Evolutionary conservation across 2,113 vertebrate species (phyloP), one percentile per base, ranked within the genome.

Genomic region (Embiotoca jacksoni): DNA sequence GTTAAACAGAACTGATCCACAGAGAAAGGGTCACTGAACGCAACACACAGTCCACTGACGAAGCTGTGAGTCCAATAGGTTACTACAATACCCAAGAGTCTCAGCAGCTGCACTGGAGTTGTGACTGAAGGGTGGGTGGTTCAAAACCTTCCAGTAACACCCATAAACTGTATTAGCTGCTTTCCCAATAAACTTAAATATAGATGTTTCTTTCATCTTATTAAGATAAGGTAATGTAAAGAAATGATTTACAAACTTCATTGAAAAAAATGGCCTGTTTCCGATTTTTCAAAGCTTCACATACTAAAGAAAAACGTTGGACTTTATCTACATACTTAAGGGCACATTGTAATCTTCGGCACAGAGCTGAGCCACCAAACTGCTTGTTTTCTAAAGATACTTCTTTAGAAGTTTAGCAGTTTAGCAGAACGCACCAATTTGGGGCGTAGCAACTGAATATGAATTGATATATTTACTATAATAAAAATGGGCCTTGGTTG

Each of bases 281-380:
- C 35, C 4, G 9, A 44, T 0, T 0, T 16, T 31, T 2, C 6
- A 35, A n/a, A 0, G 0, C 1, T 65, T 23, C 16, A 5, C 9
- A 6, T 0, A 4, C 1, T 2, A 52, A 36, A 39, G 2, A 9
- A 5, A 56, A 0, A 7, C 0, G 4, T 5, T 2, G 30, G 1
- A 15, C 10, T 0, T n/a, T 32, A 14, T 16, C 0, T 3, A 1
- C 3, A 1, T 35, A 1, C 8, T 0, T 6, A 8, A 6, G 1
- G 3, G 1, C 4, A 5, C 1, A 15, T 4, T 32, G 3, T 33
- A 0, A 4, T n/a, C 13, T 72, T 78, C 14, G 32, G 62, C 14
- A 23, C 16, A 1, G 39, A 13, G 1, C 10, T 59, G 15, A 49
- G n/a, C 2, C 6, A n/a, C 15, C 37, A 15, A 6, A 50, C 3